Conservation (phyloP, 1,140 invertebrate genomes). For the Campodea augens region DNA sequence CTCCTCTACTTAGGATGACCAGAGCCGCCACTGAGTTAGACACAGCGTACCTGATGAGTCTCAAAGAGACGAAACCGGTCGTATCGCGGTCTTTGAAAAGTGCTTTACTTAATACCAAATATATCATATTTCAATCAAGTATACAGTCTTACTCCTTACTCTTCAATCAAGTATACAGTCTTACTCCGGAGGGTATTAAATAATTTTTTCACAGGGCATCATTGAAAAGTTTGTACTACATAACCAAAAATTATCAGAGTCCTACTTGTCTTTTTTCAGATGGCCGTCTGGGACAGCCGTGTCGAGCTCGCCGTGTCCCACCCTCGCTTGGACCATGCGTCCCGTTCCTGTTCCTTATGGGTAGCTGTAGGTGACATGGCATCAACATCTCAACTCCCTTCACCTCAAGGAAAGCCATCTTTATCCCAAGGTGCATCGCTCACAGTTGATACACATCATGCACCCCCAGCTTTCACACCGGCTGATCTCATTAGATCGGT, state of each 20-base stretch:
- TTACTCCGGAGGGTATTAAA: background rate
- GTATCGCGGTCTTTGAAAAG: no score
- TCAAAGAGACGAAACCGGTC: no score
- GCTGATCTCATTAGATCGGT: slow-evolving; percentile 55
- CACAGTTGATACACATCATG: slow-evolving; percentile 21
- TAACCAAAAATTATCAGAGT: no score
- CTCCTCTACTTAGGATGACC: no score
- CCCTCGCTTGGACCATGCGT: slow-evolving; percentile 41
- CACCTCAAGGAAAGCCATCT: slow-evolving; percentile 39
- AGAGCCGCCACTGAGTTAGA: no score
- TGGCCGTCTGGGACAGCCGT: background rate
- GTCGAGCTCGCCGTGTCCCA: slow-evolving; percentile 28
- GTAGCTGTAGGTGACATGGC: slow-evolving; percentile 55
- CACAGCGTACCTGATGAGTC: no score
- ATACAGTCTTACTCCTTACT: no score
- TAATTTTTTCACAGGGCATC: no score
- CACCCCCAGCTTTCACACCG: slow-evolving; percentile 33
- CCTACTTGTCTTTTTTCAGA: background rate
- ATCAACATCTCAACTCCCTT: slow-evolving; percentile 47
- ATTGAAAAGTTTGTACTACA: no score
- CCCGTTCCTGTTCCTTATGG: slow-evolving; percentile 68
- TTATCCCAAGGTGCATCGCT: slow-evolving; percentile 25
- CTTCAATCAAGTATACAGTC: background rate
- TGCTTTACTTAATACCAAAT: no score
- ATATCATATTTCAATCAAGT: no score